Percentiles rank a stretch among this genome's conserved stretches.
phyloP scores from a whole-genome alignment of 2,113 vertebrate species.

The Cochlearius cochlearius region DNA sequence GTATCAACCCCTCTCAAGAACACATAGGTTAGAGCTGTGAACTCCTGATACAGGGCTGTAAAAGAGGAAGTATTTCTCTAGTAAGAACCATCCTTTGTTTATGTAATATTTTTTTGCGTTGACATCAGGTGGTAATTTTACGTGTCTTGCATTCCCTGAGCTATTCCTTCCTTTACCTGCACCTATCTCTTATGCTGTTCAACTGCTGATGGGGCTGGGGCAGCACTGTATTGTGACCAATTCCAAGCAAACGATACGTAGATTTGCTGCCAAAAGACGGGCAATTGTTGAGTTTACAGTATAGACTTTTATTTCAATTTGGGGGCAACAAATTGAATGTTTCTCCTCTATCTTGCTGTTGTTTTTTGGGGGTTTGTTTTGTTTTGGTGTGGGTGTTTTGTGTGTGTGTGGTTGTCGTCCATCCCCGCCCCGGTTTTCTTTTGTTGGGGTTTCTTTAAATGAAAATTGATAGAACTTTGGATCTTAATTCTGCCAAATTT shows the following conservation, averaged over 20 bases:
- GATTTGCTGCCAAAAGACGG: background rate
- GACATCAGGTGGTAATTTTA: background rate
- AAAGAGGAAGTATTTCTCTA: background rate
- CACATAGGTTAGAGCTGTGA: background rate
- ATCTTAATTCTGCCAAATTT: background rate
- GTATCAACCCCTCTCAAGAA: background rate
- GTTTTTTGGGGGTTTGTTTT: background rate
- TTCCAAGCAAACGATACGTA: background rate
- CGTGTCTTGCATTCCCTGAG: background rate
- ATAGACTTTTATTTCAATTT: background rate
- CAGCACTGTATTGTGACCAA: background rate
- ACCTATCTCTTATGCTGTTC: background rate
- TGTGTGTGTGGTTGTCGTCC: too few relatives aligned
- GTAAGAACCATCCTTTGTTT: background rate
- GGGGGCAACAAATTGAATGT: background rate
- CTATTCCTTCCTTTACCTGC: background rate
- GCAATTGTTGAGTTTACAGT: background rate
- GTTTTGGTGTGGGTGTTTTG: background rate
- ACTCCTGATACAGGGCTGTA: too few relatives aligned
- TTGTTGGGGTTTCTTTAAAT: background rate
- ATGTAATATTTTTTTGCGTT: background rate
- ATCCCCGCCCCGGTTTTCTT: too few relatives aligned
- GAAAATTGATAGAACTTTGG: background rate
- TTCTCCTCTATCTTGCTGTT: background rate
- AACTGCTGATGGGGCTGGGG: background rate